Evolutionary conservation across 2,888 invertebrate genomes (phyloP), one percentile per base, ranked within the genome.

Genomic region (Pseudococcus longispinus): DNA sequence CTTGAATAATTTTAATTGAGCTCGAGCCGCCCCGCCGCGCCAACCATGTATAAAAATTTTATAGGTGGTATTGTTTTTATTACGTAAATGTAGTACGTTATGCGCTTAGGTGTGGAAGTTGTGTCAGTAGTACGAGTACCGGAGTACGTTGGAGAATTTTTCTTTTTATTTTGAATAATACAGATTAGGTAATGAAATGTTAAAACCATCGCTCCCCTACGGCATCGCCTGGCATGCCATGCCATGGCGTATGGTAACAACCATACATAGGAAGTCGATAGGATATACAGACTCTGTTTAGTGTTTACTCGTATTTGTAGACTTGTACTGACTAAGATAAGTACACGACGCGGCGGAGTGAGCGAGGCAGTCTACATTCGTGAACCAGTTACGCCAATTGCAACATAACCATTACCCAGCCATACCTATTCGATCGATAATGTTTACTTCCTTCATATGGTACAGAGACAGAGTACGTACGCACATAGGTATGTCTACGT

Each of bases 191-290:
- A 74, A 74, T 74, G 29, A 74, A 74, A 32, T 74, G 32, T 74
- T 74, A n/a, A 74, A 74, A 74, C 74, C 32, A 74, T 32, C 74
- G 74, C 26, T 74, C 74, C 32, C 74, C 37, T 74, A 32, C 74
- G 74, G 74, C 74, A 15, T 55, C 5, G 20, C 55, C 2, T 46
- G 13, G 44, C 37, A 37, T 37, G 20, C 5, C 55, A 13, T 46
- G 13, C 9, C 55, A 55, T n/a, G 51, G n/a, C 51, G 20, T 65
- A 23, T 26, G 65, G 13, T 18, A 15, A 74, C 32, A 29, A 26
- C 74, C 74, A 32, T 74, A 74, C 74, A 74, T 74, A 74, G 74
- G 74, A 74, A 74, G 74, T 74, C 74, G 74, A 37, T 74, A 74
- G 20, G 32, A 74, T 51, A 51, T 51, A 51, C 37, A 37, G 37